Evolutionary conservation across 2,113 vertebrate species (phyloP), one percentile per base, ranked within the genome.

Genomic region (Caracal caracal): DNA sequence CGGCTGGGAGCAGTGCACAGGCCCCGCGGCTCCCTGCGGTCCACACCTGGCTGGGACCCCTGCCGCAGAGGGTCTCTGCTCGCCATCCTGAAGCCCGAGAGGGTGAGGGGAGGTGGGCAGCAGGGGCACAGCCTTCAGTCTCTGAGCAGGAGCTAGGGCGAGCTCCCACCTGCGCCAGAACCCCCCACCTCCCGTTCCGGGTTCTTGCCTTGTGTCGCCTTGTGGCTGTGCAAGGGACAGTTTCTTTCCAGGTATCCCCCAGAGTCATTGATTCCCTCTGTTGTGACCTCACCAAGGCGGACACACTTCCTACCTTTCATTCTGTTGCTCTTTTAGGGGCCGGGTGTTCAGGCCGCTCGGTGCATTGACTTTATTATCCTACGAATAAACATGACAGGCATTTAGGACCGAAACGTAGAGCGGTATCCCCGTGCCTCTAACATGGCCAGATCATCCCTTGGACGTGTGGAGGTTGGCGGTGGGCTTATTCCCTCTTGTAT

Each of bases 11-110:
- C 35, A 33, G 76, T 0, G 4, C 63, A 10, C 9, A 11, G 68
- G 16, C 70, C 68, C 9, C 3, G n/a, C 0, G 16, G 9, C 71
- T 19, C n/a, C 3, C 24, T 40, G n/a, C 10, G 0, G 3, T 49
- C 30, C n/a, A 13, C 53, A 7, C 40, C 47, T 22, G 7, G 81
- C 53, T 4, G 15, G 37, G n/a, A 2, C n/a, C 19, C 85, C 66
- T 20, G 11, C 61, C 30, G 1, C 3, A 0, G 5, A 56, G 76
- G 35, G 13, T 33, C 10, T 78, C 8, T 63, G 6, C 6, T 86
- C 19, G 40, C 61, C 43, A 17, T 30, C 17, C 6, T 2, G 22
- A 59, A 79, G 73, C 30, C 22, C 24, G 5, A 2, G 26, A 24
- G 40, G 30, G 33, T 1, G 11, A 56, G 30, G 16, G 3, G 47